Conservation (phyloP, 2,113 vertebrate species). For the Ursus arctos region DNA sequence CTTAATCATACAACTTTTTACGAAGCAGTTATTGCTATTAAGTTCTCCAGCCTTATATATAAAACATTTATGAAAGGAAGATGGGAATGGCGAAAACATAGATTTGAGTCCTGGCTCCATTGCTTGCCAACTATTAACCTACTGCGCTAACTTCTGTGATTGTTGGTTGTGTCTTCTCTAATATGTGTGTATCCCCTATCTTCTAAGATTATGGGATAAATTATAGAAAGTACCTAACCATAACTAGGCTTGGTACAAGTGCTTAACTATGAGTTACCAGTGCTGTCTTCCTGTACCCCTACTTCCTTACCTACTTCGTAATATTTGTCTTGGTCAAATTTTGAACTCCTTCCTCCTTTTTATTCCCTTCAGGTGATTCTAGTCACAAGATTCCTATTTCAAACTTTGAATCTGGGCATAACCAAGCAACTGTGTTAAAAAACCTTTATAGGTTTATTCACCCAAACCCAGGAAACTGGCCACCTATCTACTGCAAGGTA, state of each 20-base stretch:
- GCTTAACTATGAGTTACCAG: neutral
- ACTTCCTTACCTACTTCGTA: fast-evolving
- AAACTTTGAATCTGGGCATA: conserved; percentile 83
- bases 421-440: conserved; percentile 82
- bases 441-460: conserved; percentile 86
- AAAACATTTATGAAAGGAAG: neutral
- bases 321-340: neutral
- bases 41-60: neutral
- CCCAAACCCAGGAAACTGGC: conserved; percentile 73
- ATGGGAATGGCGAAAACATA: neutral
- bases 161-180: neutral
- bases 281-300: neutral
- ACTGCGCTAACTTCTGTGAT: neutral
- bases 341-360: neutral
- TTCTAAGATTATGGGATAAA: neutral
- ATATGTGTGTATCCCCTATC: neutral
- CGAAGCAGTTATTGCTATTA: neutral
- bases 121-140: neutral
- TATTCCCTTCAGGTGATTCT: conserved; percentile 83
- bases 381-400: conserved; percentile 91
- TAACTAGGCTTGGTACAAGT: neutral
- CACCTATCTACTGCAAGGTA: conserved; percentile 90
- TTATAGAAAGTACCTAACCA: neutral
- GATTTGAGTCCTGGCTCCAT: neutral
- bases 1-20: neutral